Base-by-base conservation (phyloP, 2,113 vertebrate genomes). In the Nansenia antarctica region DNA sequence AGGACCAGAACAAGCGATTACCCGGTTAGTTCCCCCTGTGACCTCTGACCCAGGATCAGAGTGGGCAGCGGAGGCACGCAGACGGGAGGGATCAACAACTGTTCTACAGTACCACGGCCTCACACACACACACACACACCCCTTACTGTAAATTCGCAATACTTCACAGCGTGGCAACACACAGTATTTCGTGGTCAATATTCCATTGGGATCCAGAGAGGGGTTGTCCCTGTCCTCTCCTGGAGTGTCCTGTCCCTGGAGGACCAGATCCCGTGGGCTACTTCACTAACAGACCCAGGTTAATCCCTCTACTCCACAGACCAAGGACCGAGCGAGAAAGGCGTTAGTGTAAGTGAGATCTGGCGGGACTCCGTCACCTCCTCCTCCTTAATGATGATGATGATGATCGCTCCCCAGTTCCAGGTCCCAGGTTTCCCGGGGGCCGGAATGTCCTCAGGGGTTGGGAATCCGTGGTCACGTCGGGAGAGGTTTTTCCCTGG, bases 391-490 rank as follows among this genome's bases (percentile, higher is more conserved):
- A n/a, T n/a, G n/a, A n/a, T n/a, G n/a, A n/a, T 3, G 15, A 49
- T 20, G 5, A 2, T 14, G 45, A 8, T 49, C 18, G 5, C 20
- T 5, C 35, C 5, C 5, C 11, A 49, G 9, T 20, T 49, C 53
- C 53, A 27, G 24, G 53, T 29, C 12, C 24, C 20, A 20, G 12
- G 53, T n/a, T n/a, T n/a, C n/a, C n/a, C n/a, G n/a, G n/a, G n/a
- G n/a, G n/a, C n/a, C n/a, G n/a, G 53, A 55, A 55, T 4, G 5
- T n/a, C 22, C 53, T 55, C 53, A 15, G 53, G 53, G 22, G 65
- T 78, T 71, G 69, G 72, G 62, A 60, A 62, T 57, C 74, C 34
- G 31, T 47, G 49, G 20, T 1, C 5, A 55, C 12, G 18, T 27
- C 24, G 29, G 3, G 37, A 61, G 58, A 74, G 45, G 55, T 54